Evolutionary conservation across 2,113 vertebrate genomes (phyloP).

Genomic region (Cynopterus brachyotis): DNA sequence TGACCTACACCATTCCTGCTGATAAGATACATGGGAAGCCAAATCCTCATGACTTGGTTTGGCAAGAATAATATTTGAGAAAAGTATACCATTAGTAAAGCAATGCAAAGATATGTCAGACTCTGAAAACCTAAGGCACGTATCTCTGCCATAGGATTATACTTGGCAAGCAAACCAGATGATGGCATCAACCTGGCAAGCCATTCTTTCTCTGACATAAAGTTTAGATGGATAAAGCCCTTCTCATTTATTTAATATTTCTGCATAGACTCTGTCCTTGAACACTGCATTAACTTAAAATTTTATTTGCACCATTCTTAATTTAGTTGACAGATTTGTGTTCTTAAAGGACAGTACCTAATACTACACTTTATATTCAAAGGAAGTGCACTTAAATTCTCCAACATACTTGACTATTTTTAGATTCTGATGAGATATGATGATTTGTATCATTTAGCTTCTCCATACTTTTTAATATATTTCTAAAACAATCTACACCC

Average conservation of each 20-base stretch:
- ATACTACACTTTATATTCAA: not conserved
- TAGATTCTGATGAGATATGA: not conserved
- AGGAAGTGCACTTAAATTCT: not conserved
- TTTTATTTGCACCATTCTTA: not conserved
- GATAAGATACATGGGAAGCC: not conserved
- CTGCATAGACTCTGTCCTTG: slow-evolving; percentile 31
- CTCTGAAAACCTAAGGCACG: not conserved
- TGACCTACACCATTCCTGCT: not conserved
- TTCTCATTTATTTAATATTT: slow-evolving; percentile 37
- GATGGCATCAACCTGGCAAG: not conserved
- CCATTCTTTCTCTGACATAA: not conserved
- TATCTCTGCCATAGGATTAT: not conserved
- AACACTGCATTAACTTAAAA: slow-evolving; percentile 11
- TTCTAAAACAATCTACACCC: slow-evolving; percentile 39
- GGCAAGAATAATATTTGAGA: not conserved
- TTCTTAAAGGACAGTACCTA: slow-evolving; percentile 10
- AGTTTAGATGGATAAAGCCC: not conserved
- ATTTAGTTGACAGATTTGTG: slow-evolving; percentile 18
- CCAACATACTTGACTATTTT: not conserved
- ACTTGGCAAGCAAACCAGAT: not conserved
- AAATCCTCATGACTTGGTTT: not conserved
- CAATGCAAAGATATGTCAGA: not conserved
- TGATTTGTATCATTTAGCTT: slow-evolving; percentile 41
- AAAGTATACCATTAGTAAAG: not conserved
- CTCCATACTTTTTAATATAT: not conserved